phyloP scores from a whole-genome alignment of 2,797 vertebrate species.

The Masticophis lateralis region DNA sequence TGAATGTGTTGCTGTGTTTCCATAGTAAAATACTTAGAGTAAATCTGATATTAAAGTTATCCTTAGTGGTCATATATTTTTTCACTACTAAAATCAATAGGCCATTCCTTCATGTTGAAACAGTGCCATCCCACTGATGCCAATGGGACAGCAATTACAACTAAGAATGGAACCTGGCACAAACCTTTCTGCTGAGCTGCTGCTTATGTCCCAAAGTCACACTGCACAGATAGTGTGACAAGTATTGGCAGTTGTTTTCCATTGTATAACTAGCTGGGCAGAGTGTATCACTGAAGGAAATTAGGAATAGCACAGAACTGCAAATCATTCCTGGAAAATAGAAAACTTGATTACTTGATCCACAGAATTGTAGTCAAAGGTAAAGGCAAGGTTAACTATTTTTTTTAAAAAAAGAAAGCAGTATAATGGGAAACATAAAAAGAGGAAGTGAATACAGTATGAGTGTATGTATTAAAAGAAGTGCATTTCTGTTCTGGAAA shows the following conservation, averaged over 20 bases:
- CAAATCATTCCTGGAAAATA: constrained; percentile 29
- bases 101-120: neutral
- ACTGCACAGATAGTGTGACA: neutral
- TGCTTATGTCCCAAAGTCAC: constrained; percentile 27
- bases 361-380: constrained; percentile 7
- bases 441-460: neutral
- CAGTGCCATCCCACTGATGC: neutral
- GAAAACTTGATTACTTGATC: neutral
- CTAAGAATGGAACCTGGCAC: constrained; percentile 14
- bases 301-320: neutral
- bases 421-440: neutral
- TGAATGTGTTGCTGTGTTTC: neutral
- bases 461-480: neutral
- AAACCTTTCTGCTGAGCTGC: neutral
- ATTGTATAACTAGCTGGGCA: constrained; percentile 10
- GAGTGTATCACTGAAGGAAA: constrained; percentile 3
- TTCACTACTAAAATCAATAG: neutral
- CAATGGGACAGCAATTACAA: neutral
- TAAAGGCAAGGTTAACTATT: neutral
- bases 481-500: neutral
- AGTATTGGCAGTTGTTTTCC: constrained; percentile 16
- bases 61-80: neutral
- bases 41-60: neutral
- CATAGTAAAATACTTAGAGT: neutral
- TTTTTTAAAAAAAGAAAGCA: constrained; percentile 18